Conservation (phyloP, 2,113 vertebrate genomes). For the Salvelinus fontinalis region DNA sequence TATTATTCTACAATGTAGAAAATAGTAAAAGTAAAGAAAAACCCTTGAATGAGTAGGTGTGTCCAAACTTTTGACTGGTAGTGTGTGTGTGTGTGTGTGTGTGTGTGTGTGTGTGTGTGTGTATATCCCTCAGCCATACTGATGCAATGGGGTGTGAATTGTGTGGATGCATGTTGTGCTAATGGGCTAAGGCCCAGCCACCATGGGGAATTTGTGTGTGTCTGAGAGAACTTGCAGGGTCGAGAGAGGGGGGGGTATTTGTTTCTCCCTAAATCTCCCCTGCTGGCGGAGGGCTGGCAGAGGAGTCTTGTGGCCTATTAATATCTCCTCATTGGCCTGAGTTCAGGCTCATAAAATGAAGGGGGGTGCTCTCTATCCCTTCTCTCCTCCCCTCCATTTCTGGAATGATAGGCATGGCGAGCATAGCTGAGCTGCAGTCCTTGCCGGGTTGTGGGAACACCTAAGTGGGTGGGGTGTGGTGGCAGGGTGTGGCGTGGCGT, state of each 20-base stretch:
- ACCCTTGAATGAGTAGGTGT: too few relatives aligned
- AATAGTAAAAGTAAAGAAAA: too few relatives aligned
- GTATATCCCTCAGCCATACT: too few relatives aligned
- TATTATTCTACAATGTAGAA: too few relatives aligned
- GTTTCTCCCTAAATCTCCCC: conserved; percentile 1
- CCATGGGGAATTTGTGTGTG: not conserved
- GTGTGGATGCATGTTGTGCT: too few relatives aligned
- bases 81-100: too few relatives aligned
- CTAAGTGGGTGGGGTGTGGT: conserved; percentile 15
- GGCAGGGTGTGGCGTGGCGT: not conserved
- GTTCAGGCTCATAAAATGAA: not conserved
- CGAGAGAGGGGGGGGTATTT: not conserved
- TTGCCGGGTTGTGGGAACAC: conserved; percentile 41
- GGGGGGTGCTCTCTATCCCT: not conserved
- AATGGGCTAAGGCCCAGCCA: too few relatives aligned
- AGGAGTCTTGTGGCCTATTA: not conserved
- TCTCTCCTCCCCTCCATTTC: conserved; percentile 53
- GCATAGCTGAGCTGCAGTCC: conserved; percentile 52
- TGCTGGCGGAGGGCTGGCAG: not conserved
- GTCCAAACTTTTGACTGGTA: too few relatives aligned
- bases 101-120: too few relatives aligned
- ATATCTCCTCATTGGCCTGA: too few relatives aligned
- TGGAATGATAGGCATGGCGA: conserved; percentile 58
- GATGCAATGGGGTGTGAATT: too few relatives aligned
- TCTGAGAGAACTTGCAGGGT: not conserved